phyloP scores from a whole-genome alignment of 2,797 vertebrate genomes.

The Gymnothorax reevesii region DNA sequence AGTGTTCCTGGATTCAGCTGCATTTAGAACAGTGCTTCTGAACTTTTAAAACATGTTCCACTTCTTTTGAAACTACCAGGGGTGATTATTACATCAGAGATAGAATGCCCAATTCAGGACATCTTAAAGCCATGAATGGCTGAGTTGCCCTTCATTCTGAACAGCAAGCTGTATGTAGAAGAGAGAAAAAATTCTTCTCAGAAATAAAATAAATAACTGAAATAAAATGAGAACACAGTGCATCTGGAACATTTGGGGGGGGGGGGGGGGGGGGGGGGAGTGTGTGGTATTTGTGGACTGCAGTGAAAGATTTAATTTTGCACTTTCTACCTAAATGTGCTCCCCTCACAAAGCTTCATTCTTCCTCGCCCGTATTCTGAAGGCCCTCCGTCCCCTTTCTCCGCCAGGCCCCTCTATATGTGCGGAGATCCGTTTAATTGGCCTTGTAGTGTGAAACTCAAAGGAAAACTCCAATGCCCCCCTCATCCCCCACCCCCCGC shows the following conservation, averaged over 20 bases:
- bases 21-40: not conserved
- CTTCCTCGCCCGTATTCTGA: not conserved
- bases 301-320: not conserved
- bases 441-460: conserved; percentile 37
- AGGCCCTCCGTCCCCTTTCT: not conserved
- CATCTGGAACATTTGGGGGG: not conserved
- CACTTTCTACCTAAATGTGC: not conserved
- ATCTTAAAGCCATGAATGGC: too few species aligned
- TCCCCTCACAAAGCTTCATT: not conserved
- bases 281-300: not conserved
- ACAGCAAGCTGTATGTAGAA: too few species aligned
- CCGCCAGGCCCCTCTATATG: not conserved
- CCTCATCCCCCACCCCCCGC: conserved; percentile 24
- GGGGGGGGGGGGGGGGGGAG: not conserved
- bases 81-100: too few species aligned
- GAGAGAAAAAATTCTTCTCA: not conserved
- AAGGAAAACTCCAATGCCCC: conserved; percentile 34
- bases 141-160: too few species aligned
- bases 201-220: not conserved
- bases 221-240: not conserved
- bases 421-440: conserved; percentile 31
- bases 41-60: too few species aligned
- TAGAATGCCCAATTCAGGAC: too few species aligned
- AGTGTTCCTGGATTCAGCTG: too few species aligned
- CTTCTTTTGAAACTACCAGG: too few species aligned